Base-by-base conservation (phyloP, 2,888 invertebrate species). In the Erannis defoliaria region DNA sequence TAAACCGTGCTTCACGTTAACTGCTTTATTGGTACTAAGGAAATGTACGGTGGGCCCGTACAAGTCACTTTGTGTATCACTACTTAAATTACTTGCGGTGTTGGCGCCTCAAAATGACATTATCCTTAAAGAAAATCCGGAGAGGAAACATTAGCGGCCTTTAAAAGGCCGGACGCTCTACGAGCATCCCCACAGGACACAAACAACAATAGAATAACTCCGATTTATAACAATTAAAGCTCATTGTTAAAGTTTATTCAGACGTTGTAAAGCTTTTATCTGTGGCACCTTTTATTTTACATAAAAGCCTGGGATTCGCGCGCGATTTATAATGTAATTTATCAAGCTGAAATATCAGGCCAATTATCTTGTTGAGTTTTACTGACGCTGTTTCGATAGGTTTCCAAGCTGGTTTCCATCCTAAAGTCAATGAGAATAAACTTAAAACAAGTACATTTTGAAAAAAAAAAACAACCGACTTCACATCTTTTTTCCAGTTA, bases 291-390 rank as follows among this genome's bases (percentile, higher is more conserved):
- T 62, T 54, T 62, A 58, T 62, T 58, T 58, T 50, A 55, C 54
- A 57, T 57, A 62, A 62, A 62, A 50, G 57, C 50, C 54, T 31
- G 37, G 62, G 49, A 54, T 54, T 62, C 31, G 26, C 37, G 33
- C 42, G 21, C 56, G 84, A 86, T 85, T 86, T 85, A 87, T 82
- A 81, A 81, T 81, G 83, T 81, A 84, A 86, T 86, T 85, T 83
- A 87, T 86, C 84, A 85, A 75, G 79, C 81, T 85, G 85, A 81
- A 85, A 86, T 87, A 85, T 85, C 86, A 86, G 78, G 67, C 86
- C 86, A 87, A 86, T 87, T 87, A 87, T 86, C 82, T 86, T 79
- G 79, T 76, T 76, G 78, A 74, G 75, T 82, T 80, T 75, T 67
- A 73, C 74, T 68, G 74, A 77, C 77, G 37, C 29, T 40, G 78